Evolutionary conservation across 2,797 vertebrate species (phyloP), one percentile per base, ranked within the genome.

Genomic region (Coreius guichenoti): DNA sequence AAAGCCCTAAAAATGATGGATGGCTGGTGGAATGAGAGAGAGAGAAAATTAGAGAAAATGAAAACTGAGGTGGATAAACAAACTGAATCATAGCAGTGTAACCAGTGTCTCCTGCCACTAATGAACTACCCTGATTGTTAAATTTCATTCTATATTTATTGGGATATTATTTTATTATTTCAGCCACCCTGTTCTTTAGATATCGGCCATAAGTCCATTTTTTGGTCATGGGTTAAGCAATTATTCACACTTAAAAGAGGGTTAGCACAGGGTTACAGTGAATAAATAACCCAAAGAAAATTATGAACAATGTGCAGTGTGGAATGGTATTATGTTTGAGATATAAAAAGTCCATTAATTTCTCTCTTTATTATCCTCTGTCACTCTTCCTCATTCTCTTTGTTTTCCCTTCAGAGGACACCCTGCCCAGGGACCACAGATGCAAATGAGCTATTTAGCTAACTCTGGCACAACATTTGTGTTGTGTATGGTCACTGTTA

Each of bases 21-120:
- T 81, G 79, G 14, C 14, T 39, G 23, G 19, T 72, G 68, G 17
- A 73, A 21, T 61, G 39, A 73, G 26, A 61, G 47, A 82, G 39
- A 61, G 47, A 82, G 12, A 39, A 54, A 29, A 70, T 72, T 16
- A 14, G 51, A 61, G 69, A 58, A 73, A 72, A 72, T 70, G 4
- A 61, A 58, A 73, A 73, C 6, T 9, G 8, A 3, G 26, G 39
- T 47, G 8, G 69, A 49, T 73, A 26, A 82, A 74, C 81, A 74
- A 56, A 47, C 4, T 63, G 36, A 82, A 56, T 82, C 36, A 23
- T n/a, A 21, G 51, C 51, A 72, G 68, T 73, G 17, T 47, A 70
- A 82, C 69, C 63, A 56, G 74, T 63, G 81, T 82, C 69, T 63
- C 70, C 16, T 74, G 56, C 58, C 1, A 2, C 39, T 82, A 82